Conservation (phyloP, 1,140 invertebrate genomes). For the Drosophila nikananu region DNA sequence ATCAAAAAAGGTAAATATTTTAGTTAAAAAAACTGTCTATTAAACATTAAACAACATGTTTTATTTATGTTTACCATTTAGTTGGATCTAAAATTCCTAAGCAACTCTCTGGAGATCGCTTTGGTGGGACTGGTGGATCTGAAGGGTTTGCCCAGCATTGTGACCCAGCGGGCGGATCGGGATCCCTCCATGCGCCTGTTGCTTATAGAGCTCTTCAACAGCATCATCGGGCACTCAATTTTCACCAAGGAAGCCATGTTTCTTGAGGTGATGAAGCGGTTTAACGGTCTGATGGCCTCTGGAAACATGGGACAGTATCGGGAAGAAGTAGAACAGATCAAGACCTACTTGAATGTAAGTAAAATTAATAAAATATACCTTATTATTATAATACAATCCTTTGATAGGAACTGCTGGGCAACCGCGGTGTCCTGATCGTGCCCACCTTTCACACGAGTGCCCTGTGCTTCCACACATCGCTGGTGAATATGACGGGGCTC, state of each 20-base stretch:
- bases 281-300: slow-evolving; percentile 50
- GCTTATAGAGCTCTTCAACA: slow-evolving; percentile 60
- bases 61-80: too few relatives aligned
- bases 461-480: slow-evolving; percentile 87
- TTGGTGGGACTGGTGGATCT: slow-evolving; percentile 55
- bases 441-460: slow-evolving; percentile 90
- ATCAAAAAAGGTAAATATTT: slow-evolving; percentile 64
- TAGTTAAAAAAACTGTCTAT: not conserved
- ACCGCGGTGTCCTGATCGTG: slow-evolving; percentile 90
- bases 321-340: slow-evolving; percentile 42
- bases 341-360: slow-evolving; percentile 55
- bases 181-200: slow-evolving; percentile 51
- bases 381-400: not conserved
- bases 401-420: slow-evolving; percentile 86
- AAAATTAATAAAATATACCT: not conserved
- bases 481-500: slow-evolving; percentile 87
- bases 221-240: slow-evolving; percentile 65
- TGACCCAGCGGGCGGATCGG: slow-evolving; percentile 59
- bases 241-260: slow-evolving; percentile 75
- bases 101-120: slow-evolving; percentile 60
- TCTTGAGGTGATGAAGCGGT: slow-evolving; percentile 63
- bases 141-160: slow-evolving; percentile 73
- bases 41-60: too few relatives aligned
- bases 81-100: slow-evolving; percentile 60
- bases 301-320: slow-evolving; percentile 49